Conservation (phyloP, 2,797 vertebrate species). For the Microctenopoma stevenorrisi region DNA sequence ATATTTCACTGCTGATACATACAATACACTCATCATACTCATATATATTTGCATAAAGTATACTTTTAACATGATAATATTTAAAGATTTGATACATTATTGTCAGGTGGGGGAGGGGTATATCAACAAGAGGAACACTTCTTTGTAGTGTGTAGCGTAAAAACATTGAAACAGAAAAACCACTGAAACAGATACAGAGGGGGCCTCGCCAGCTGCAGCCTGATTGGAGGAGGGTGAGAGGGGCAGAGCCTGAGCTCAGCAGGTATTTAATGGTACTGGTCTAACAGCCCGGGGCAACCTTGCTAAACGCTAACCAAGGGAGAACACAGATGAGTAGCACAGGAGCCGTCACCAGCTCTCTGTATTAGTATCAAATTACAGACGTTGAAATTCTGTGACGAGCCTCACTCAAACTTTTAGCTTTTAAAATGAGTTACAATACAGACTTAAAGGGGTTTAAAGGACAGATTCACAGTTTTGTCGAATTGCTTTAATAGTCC, state of each 20-base stretch:
- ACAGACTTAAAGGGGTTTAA: too few relatives aligned
- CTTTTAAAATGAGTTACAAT: too few relatives aligned
- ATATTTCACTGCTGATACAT: conserved; percentile 98
- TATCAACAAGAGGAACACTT: conserved; percentile 90
- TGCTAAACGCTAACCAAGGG: background rate
- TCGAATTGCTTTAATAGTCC: too few relatives aligned
- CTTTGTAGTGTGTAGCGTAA: conserved; percentile 87
- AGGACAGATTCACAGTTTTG: too few relatives aligned
- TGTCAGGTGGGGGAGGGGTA: conserved; percentile 85
- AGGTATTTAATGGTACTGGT: background rate
- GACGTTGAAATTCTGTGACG: too few relatives aligned
- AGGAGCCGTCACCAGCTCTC: background rate
- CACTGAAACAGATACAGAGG: conserved; percentile 64
- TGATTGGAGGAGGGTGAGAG: conserved; percentile 37
- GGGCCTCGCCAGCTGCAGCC: conserved; percentile 45
- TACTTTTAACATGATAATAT: conserved; percentile 96
- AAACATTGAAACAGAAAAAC: conserved; percentile 87
- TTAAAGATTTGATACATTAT: conserved; percentile 96
- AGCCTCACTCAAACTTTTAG: too few relatives aligned
- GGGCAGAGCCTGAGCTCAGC: conserved; percentile 7
- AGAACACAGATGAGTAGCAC: too few relatives aligned
- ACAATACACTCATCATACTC: conserved; percentile 95
- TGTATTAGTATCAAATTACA: too few relatives aligned
- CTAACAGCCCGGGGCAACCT: background rate
- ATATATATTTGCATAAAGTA: conserved; percentile 95